Evolutionary conservation across 1,140 invertebrate species (phyloP).

Genomic region (Panulirus ornatus): DNA sequence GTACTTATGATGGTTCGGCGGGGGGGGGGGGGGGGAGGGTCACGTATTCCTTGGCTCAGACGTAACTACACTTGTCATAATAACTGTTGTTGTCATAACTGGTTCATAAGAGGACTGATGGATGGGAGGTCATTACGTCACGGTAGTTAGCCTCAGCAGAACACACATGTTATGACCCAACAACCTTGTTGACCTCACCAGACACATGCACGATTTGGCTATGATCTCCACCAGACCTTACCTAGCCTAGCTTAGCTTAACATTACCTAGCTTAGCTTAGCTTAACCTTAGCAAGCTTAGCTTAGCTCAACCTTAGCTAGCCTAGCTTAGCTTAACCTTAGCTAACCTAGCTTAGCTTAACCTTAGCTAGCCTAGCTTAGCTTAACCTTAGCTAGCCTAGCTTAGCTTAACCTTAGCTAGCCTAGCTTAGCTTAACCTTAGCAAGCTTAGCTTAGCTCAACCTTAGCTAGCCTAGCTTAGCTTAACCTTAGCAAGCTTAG

Average conservation of each 20-base stretch:
- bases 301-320: slow-evolving; percentile 17
- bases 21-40: no score
- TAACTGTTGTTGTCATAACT: no score
- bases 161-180: no score
- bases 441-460: slow-evolving; percentile 11
- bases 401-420: slow-evolving; percentile 22
- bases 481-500: slow-evolving; percentile 19
- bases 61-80: no score
- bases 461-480: slow-evolving; percentile 28
- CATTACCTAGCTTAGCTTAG: slow-evolving; percentile 20
- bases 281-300: slow-evolving; percentile 16
- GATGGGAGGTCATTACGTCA: no score
- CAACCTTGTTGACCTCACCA: no score
- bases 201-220: no score
- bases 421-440: slow-evolving; percentile 27
- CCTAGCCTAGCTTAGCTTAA: not conserved
- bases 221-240: not conserved
- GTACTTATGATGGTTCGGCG: no score
- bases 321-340: slow-evolving; percentile 27
- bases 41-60: no score
- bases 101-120: no score
- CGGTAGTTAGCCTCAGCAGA: no score
- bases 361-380: slow-evolving; percentile 30
- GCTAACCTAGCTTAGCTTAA: slow-evolving; percentile 23
- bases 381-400: slow-evolving; percentile 26